Evolutionary conservation across 2,797 vertebrate genomes (phyloP).

Genomic region (Podargus strigoides): DNA sequence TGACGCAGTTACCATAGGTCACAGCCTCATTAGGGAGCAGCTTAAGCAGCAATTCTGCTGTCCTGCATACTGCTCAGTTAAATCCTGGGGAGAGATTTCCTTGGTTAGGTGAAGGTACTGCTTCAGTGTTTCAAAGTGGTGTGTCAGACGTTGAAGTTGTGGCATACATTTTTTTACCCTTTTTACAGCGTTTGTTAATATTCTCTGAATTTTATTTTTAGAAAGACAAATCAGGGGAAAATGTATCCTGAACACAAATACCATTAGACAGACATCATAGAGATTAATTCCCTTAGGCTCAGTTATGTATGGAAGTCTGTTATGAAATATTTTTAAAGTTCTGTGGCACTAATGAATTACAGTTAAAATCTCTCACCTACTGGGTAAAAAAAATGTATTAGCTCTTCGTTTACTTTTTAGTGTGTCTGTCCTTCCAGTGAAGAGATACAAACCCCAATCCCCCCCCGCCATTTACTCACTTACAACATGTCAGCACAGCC

Average conservation of each 20-base stretch:
- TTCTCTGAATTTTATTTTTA: not conserved
- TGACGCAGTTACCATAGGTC: conserved; percentile 51
- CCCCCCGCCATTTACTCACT: not conserved
- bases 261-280: not conserved
- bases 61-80: not conserved
- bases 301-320: not conserved
- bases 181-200: not conserved
- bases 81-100: not conserved
- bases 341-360: not conserved
- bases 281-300: not conserved
- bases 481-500: not conserved
- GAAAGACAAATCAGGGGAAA: not conserved
- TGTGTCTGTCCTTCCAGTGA: not conserved
- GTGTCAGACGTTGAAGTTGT: not conserved
- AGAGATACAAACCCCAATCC: not conserved
- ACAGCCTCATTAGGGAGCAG: not conserved
- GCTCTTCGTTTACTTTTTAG: not conserved
- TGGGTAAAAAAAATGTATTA: not conserved
- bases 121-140: not conserved
- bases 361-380: not conserved
- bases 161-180: not conserved
- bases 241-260: fast-evolving
- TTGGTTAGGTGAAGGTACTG: not conserved
- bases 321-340: not conserved
- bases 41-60: conserved; percentile 3